Percentiles rank a stretch among this genome's conserved stretches.
Evolutionary conservation across 2,888 invertebrate genomes (phyloP).

Genomic region (Automeris io): DNA sequence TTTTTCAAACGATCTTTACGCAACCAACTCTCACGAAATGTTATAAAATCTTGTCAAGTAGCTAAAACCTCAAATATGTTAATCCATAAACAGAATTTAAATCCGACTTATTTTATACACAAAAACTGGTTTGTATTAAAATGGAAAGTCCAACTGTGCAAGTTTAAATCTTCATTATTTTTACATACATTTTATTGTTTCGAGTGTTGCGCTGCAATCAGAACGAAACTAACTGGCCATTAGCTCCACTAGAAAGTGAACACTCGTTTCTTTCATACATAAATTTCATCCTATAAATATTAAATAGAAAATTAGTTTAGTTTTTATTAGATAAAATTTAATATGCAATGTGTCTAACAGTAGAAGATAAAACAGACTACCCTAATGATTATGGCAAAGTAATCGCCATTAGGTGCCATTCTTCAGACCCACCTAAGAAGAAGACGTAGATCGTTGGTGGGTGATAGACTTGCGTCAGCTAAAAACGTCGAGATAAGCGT

Average conservation of each 20-base stretch:
- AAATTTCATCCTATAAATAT: conserved; percentile 18
- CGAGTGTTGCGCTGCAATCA: conserved; percentile 35
- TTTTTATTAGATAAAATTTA: background rate
- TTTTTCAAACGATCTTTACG: too few species aligned
- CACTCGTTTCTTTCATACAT: conserved; percentile 22
- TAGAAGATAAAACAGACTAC: too few species aligned
- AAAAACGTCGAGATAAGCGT: too few species aligned
- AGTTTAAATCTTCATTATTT: conserved; percentile 14
- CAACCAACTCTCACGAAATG: background rate
- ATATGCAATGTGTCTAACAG: too few species aligned
- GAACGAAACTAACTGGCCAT: conserved; percentile 50
- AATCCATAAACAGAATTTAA: background rate
- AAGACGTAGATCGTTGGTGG: too few species aligned
- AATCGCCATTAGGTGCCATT: too few species aligned
- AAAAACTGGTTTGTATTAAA: conserved; percentile 6
- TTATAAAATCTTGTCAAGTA: background rate
- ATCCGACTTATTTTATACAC: background rate
- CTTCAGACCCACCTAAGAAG: too few species aligned
- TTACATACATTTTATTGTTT: conserved; percentile 40
- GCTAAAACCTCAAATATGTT: background rate
- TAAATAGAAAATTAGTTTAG: conserved; percentile 17
- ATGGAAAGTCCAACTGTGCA: conserved; percentile 7
- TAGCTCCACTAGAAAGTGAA: conserved; percentile 45
- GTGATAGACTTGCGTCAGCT: too few species aligned
- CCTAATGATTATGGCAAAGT: too few species aligned